Evolutionary conservation across 2,113 vertebrate species (phyloP).

Genomic region (Narcine bancroftii): DNA sequence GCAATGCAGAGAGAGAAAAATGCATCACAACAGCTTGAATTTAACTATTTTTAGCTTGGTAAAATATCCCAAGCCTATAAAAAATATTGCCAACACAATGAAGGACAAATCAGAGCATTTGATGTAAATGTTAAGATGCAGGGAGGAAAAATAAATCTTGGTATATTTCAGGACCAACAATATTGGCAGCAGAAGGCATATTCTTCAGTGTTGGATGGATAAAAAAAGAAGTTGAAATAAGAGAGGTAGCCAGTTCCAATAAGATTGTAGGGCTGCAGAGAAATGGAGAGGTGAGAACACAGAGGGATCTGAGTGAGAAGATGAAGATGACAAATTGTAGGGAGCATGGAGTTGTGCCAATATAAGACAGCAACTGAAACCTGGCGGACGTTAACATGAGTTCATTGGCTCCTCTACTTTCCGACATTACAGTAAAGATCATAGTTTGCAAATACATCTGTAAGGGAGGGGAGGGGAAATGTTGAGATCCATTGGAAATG

Average conservation of each 20-base stretch:
- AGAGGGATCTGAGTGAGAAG: not conserved
- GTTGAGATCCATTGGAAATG: too few relatives aligned
- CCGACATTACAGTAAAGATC: too few relatives aligned
- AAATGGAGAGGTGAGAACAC: not conserved
- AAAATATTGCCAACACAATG: not conserved
- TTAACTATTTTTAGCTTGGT: not conserved
- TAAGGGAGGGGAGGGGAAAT: too few relatives aligned
- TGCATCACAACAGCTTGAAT: not conserved
- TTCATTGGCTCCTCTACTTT: too few relatives aligned
- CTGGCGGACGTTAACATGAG: too few relatives aligned
- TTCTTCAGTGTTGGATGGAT: too few relatives aligned
- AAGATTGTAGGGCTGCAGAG: not conserved
- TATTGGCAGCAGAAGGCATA: not conserved
- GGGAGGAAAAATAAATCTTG: not conserved
- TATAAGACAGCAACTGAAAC: not conserved
- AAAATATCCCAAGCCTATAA: not conserved
- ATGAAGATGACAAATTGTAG: not conserved
- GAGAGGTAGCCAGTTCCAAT: not conserved
- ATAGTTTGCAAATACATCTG: too few relatives aligned
- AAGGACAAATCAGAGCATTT: not conserved
- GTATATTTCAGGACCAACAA: too few relatives aligned
- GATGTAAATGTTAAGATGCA: not conserved
- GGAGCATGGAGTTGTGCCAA: not conserved
- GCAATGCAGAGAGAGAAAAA: too few relatives aligned
- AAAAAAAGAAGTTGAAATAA: not conserved